A percentile compares a stretch with the other conserved stretches of the same genome.
phyloP scores from a whole-genome alignment of 2,797 vertebrate genomes.

The Hypotaenidia philippensis region DNA sequence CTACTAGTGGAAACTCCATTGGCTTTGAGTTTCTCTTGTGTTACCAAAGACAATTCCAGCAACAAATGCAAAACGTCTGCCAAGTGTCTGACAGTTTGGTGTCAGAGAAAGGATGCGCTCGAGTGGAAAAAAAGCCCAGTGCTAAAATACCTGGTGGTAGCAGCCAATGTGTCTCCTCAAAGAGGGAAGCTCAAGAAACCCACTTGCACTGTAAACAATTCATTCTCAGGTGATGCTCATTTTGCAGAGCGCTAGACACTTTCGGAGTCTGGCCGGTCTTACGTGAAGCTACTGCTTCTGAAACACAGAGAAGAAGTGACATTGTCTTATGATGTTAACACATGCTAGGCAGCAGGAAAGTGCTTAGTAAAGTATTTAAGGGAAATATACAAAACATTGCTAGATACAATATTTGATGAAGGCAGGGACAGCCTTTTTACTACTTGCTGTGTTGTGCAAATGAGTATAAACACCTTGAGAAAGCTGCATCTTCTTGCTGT shows the following conservation, averaged over 20 bases:
- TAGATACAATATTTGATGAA: background rate
- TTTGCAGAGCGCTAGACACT: background rate
- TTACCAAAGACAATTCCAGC: background rate
- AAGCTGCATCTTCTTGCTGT: background rate
- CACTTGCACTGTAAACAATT: background rate
- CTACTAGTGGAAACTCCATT: background rate
- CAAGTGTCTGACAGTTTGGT: background rate
- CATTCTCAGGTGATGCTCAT: too few relatives aligned
- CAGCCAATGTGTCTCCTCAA: background rate
- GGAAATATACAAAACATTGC: background rate
- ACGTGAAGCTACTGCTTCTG: background rate
- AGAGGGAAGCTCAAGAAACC: background rate
- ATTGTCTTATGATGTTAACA: background rate
- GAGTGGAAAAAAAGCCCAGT: background rate
- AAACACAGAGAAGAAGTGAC: background rate
- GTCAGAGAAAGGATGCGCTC: background rate
- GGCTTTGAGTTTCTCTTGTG: background rate
- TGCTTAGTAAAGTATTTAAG: background rate
- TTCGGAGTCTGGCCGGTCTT: background rate
- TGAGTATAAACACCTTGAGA: background rate
- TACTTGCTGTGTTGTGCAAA: background rate
- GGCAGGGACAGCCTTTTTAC: background rate
- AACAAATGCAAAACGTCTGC: background rate
- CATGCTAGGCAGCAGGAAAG: background rate
- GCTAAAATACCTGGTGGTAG: constrained; percentile 19